Conservation (phyloP, 2,888 invertebrate genomes). For the Stegana nigrithorax region DNA sequence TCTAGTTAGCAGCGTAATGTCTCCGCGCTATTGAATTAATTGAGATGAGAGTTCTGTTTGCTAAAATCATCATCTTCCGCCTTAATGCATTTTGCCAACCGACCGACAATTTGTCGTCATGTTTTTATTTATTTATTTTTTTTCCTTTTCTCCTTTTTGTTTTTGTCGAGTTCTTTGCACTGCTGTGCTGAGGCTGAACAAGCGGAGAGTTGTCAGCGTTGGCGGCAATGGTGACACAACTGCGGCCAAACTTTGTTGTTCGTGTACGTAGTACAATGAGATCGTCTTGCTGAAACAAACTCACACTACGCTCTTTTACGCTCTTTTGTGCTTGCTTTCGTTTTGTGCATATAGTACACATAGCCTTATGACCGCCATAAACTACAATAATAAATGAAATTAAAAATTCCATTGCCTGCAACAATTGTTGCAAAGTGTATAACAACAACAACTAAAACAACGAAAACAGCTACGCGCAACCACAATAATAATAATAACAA, state of each 20-base stretch:
- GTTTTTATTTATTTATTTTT: slow-evolving; percentile 24
- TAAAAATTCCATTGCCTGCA: slow-evolving; percentile 47
- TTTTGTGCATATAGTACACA: too few species aligned
- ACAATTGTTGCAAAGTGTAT: slow-evolving; percentile 15
- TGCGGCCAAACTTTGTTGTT: too few species aligned
- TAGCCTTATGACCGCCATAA: too few species aligned
- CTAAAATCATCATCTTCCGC: slow-evolving; percentile 59
- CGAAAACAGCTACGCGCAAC: not conserved
- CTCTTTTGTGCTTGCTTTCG: too few species aligned
- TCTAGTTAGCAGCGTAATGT: not conserved
- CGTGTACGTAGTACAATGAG: too few species aligned
- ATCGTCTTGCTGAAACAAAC: too few species aligned
- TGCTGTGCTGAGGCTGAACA: slow-evolving; percentile 22
- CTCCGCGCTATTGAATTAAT: slow-evolving; percentile 7
- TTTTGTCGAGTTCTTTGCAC: slow-evolving; percentile 21
- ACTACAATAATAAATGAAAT: slow-evolving; percentile 47
- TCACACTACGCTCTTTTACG: not conserved
- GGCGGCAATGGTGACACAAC: too few species aligned
- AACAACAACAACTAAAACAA: not conserved
- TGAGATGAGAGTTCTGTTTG: slow-evolving; percentile 13
- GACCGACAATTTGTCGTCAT: slow-evolving; percentile 57
- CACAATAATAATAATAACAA: not conserved
- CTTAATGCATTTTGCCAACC: slow-evolving; percentile 59
- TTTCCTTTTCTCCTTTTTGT: not conserved
- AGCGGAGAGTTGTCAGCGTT: too few species aligned